phyloP scores from a whole-genome alignment of 2,888 invertebrate species.

The Gastrophysa polygoni region DNA sequence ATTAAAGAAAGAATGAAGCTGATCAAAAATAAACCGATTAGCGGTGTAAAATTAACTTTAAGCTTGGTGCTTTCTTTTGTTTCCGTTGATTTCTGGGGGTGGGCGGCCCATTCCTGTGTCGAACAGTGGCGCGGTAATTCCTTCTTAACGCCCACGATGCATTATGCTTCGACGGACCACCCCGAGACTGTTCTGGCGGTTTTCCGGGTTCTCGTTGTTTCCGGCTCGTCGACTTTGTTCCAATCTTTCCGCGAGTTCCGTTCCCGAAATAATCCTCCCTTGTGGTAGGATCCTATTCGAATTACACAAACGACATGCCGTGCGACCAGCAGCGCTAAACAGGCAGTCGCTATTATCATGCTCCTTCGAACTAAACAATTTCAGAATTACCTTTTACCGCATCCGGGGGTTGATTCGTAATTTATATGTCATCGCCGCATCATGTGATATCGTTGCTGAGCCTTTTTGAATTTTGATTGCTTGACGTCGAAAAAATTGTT shows the following conservation, averaged over 20 bases:
- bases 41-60: conserved; percentile 44
- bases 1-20: conserved; percentile 24
- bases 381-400: conserved; percentile 38
- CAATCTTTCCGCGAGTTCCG: conserved; percentile 56
- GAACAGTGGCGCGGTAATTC: conserved; percentile 40
- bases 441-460: conserved; percentile 9
- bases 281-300: conserved; percentile 45
- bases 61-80: conserved; percentile 39
- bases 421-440: conserved; percentile 38
- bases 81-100: conserved; percentile 35
- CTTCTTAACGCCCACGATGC: conserved; percentile 46
- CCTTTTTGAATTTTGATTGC: conserved; percentile 23
- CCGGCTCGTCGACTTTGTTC: conserved; percentile 58
- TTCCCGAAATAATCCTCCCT: conserved; percentile 53
- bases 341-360: conserved; percentile 35
- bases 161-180: conserved; percentile 43
- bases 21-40: conserved; percentile 38
- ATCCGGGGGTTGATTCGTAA: conserved; percentile 34
- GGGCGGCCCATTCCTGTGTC: conserved; percentile 37
- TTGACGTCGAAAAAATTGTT: background rate
- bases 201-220: conserved; percentile 52
- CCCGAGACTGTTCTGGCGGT: conserved; percentile 39
- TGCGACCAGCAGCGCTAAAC: conserved; percentile 37
- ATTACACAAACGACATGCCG: conserved; percentile 47
- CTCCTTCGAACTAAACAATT: conserved; percentile 40